phyloP scores from a whole-genome alignment of 2,888 invertebrate species.

The Agonopterix alstromeriana region DNA sequence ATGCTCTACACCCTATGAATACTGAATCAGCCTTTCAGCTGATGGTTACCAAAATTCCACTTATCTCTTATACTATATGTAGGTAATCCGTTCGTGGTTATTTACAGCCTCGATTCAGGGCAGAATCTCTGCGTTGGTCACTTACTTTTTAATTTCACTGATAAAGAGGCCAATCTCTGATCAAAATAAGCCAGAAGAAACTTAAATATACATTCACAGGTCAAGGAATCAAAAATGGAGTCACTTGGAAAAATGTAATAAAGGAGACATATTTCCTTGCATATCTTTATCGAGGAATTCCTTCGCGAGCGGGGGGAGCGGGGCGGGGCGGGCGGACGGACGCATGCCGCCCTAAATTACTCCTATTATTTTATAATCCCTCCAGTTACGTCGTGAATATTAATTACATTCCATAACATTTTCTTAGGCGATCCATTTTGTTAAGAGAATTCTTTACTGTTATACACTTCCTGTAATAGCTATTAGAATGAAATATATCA shows the following conservation, averaged over 20 bases:
- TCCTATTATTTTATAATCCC: conserved; percentile 76
- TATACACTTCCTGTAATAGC: conserved; percentile 30
- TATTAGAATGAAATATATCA: no score
- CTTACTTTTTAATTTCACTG: no score
- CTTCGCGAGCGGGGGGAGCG: conserved; percentile 27
- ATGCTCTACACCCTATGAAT: no score
- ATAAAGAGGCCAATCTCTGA: no score
- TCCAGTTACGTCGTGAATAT: conserved; percentile 74
- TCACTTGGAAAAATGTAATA: conserved; percentile 68
- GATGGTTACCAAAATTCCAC: no score
- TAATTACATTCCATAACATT: conserved; percentile 70
- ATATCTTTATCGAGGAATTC: conserved; percentile 69
- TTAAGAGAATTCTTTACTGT: conserved; percentile 51
- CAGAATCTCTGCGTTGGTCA: no score
- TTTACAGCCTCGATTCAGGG: no score
- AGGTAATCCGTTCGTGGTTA: no score
- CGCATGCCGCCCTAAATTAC: conserved; percentile 70
- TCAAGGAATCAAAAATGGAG: conserved; percentile 24
- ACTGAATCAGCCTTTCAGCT: no score
- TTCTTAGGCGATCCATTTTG: conserved; percentile 50
- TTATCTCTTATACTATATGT: no score
- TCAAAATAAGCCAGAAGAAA: not conserved
- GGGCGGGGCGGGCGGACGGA: conserved; percentile 26
- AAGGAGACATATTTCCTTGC: conserved; percentile 69
- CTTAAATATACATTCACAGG: conserved; percentile 9